phyloP scores from a whole-genome alignment of 2,113 vertebrate genomes.

The Perccottus glenii region DNA sequence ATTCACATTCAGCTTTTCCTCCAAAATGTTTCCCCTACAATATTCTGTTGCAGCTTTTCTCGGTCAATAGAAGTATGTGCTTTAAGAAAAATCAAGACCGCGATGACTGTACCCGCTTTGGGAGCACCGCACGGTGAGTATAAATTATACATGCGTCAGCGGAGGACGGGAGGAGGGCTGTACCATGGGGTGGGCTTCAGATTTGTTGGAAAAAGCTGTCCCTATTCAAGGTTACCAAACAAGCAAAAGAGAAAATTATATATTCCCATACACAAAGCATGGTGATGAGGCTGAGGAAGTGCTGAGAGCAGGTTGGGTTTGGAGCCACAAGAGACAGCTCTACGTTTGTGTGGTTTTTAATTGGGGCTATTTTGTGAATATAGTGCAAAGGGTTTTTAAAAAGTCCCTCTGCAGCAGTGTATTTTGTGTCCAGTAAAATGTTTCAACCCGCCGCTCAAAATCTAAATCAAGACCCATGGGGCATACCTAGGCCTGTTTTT shows the following conservation, averaged over 20 bases:
- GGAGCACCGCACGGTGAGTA: conserved; percentile 29
- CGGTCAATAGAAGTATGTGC: conserved; percentile 34
- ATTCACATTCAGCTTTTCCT: conserved; percentile 37
- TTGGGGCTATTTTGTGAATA: conserved; percentile 1
- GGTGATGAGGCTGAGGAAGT: conserved; percentile 35
- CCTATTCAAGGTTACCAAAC: conserved; percentile 67
- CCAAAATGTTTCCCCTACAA: conserved; percentile 45
- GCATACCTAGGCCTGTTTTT: background rate
- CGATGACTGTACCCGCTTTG: conserved; percentile 19
- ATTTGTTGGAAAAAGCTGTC: conserved; percentile 61
- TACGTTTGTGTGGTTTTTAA: conserved; percentile 4
- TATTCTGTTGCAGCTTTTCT: conserved; percentile 26
- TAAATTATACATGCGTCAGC: conserved; percentile 59
- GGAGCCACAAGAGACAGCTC: conserved; percentile 23
- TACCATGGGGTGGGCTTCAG: conserved; percentile 15
- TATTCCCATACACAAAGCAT: conserved; percentile 37
- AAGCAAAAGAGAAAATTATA: conserved; percentile 49
- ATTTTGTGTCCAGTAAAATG: background rate
- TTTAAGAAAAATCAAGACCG: conserved; percentile 37
- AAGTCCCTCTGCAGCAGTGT: background rate
- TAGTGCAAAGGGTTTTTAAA: background rate
- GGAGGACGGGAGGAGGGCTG: background rate
- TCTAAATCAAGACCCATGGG: background rate
- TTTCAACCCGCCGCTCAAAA: background rate
- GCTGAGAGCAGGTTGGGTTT: conserved; percentile 41